Evolutionary conservation across 1,140 invertebrate genomes (phyloP).

Genomic region (Gonioctena quinquepunctata): DNA sequence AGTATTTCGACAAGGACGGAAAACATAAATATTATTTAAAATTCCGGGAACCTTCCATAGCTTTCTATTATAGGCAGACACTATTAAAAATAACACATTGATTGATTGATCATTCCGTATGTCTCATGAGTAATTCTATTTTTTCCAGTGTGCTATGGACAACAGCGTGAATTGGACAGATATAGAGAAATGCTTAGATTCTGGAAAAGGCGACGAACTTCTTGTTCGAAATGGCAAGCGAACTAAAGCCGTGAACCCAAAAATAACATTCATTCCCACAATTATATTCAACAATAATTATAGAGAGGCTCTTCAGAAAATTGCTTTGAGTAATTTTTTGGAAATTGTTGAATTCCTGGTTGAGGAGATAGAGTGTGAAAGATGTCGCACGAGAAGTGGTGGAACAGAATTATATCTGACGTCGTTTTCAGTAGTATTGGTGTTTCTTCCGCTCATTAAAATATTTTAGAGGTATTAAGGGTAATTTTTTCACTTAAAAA

Average conservation of each 20-base stretch:
- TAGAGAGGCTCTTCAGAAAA: constrained; percentile 24
- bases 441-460: no score
- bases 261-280: constrained; percentile 65
- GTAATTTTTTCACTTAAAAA: no score
- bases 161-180: constrained; percentile 22
- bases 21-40: no score
- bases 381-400: neutral
- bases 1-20: no score
- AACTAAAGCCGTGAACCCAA: constrained; percentile 58
- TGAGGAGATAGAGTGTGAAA: neutral
- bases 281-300: constrained; percentile 61
- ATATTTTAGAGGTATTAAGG: no score
- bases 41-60: no score
- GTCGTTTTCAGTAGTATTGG: neutral
- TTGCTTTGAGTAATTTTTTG: constrained; percentile 31
- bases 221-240: constrained; percentile 62
- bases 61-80: no score
- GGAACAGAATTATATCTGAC: neutral
- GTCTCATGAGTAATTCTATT: no score
- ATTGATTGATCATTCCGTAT: no score
- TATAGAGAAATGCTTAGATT: constrained; percentile 19
- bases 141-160: constrained; percentile 36
- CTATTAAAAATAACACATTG: no score
- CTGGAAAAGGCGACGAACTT: constrained; percentile 57
- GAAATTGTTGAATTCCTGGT: neutral